phyloP scores from a whole-genome alignment of 1,140 invertebrate species.

The Diachasmimorpha longicaudata region DNA sequence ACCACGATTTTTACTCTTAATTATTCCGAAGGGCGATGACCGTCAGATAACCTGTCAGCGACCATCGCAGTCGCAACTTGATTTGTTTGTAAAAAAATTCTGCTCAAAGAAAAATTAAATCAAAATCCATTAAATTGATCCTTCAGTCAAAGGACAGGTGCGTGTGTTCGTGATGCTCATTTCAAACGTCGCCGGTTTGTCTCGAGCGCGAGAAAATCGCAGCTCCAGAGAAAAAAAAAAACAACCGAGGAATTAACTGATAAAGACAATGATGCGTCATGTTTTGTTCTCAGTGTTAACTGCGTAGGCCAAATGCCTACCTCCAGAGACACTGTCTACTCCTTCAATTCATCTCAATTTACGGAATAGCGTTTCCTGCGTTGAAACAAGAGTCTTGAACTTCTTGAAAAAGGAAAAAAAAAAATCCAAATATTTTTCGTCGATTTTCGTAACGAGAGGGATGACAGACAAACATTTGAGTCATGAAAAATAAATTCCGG shows the following conservation, averaged over 20 bases:
- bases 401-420: neutral
- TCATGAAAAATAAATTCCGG: neutral
- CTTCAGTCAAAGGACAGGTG: neutral
- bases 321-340: conserved; percentile 33
- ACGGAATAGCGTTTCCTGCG: conserved; percentile 50
- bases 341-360: conserved; percentile 52
- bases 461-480: neutral
- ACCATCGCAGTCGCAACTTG: too few species aligned
- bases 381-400: conserved; percentile 31
- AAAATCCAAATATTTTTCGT: neutral
- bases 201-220: neutral
- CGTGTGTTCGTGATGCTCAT: neutral
- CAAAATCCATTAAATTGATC: too few species aligned
- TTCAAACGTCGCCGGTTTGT: neutral
- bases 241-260: neutral
- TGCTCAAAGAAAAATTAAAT: too few species aligned
- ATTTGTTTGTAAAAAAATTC: too few species aligned
- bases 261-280: neutral
- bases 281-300: conserved; percentile 18
- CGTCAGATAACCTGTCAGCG: too few species aligned
- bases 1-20: too few species aligned
- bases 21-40: too few species aligned
- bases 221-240: neutral
- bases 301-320: conserved; percentile 41
- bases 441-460: neutral